These are phyloP conservation scores for Notodonta ziczac DNA, from an alignment of 2,888 invertebrate species.

Conservation along the genomic window DNA sequence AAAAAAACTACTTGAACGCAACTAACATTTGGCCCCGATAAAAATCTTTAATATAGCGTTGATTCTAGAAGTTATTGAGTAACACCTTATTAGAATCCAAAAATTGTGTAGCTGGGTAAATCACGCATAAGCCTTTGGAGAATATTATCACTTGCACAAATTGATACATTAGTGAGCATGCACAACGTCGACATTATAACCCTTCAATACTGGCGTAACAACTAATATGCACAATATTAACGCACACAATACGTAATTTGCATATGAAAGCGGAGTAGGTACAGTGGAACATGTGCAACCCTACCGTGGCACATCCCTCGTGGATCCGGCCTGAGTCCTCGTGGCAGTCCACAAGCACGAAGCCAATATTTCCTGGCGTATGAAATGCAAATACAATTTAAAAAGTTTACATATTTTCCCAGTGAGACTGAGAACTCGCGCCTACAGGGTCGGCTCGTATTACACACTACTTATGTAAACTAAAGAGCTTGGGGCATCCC, in stretches of 20 bases:
- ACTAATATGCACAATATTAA: constrained; percentile 3
- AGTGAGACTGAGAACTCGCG: constrained; percentile 67
- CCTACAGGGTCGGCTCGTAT: constrained; percentile 53
- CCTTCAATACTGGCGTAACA: background rate
- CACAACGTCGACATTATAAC: background rate
- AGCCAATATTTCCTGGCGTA: constrained; percentile 77
- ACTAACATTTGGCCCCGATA: too few species aligned
- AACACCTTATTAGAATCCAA: too few species aligned
- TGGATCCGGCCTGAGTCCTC: constrained; percentile 60
- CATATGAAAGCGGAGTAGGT: constrained; percentile 25
- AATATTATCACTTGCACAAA: background rate
- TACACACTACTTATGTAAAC: constrained; percentile 35
- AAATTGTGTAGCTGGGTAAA: too few species aligned
- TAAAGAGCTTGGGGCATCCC: constrained; percentile 15
- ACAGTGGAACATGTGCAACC: constrained; percentile 36
- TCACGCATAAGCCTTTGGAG: too few species aligned
- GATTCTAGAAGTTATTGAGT: too few species aligned
- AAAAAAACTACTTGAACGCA: too few species aligned
- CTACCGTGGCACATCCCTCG: constrained; percentile 46
- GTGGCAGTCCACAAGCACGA: constrained; percentile 59
- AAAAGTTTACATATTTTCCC: constrained; percentile 80
- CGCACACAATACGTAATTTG: constrained; percentile 13
- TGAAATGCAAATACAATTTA: constrained; percentile 83
- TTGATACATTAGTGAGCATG: background rate
- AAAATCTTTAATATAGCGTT: too few species aligned